Percentiles rank a stretch among this genome's conserved stretches.
phyloP scores from a whole-genome alignment of 53 echinoderm and acorn worm genomes.

The Patiria pectinifera region DNA sequence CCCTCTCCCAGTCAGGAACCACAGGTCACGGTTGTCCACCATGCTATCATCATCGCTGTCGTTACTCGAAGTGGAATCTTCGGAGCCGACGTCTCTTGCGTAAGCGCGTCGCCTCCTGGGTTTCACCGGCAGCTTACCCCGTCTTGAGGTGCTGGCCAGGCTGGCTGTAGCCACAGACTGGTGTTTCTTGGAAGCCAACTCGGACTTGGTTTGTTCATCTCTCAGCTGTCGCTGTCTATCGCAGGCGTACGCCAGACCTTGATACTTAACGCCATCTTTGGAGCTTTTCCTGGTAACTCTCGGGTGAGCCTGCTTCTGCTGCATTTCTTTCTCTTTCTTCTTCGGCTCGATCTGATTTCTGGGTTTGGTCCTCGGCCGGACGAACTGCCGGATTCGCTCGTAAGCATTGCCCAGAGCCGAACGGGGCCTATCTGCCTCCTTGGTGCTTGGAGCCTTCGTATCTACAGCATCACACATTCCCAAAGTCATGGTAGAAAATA shows the following conservation, averaged over 20 bases:
- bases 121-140: background rate
- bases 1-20: slow-evolving; percentile 49
- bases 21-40: slow-evolving; percentile 43
- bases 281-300: background rate
- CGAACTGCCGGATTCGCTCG: slow-evolving; percentile 48
- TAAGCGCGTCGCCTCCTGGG: slow-evolving; percentile 2
- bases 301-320: background rate
- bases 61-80: background rate
- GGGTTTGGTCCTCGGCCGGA: slow-evolving; percentile 28
- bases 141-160: background rate
- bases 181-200: background rate
- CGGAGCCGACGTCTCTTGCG: background rate
- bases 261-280: background rate
- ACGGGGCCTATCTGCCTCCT: slow-evolving; percentile 15
- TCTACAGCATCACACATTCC: slow-evolving; percentile 46
- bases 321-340: background rate
- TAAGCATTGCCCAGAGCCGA: slow-evolving; percentile 40
- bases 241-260: slow-evolving; percentile 36
- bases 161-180: background rate
- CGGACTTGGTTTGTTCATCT: slow-evolving; percentile 19
- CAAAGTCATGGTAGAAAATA: slow-evolving; percentile 17
- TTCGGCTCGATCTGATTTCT: background rate
- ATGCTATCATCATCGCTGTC: background rate
- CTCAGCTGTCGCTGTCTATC: slow-evolving; percentile 18
- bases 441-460: background rate